These are phyloP conservation scores for Alosa alosa DNA, from an alignment of 2,113 vertebrate genomes.

Conservation along the genomic window DNA sequence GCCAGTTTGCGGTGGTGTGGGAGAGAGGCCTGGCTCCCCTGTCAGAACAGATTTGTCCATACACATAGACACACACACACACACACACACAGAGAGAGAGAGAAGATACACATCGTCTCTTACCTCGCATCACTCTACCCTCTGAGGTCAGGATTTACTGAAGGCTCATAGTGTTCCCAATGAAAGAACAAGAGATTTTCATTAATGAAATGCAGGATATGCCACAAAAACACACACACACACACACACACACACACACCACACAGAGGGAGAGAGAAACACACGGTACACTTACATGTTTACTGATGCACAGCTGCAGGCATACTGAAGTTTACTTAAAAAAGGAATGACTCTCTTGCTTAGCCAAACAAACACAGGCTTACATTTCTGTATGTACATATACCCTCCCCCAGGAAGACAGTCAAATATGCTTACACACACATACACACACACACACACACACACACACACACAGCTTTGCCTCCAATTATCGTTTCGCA, in stretches of 20 bases:
- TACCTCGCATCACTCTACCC: background rate
- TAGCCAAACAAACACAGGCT: background rate
- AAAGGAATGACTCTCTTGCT: background rate
- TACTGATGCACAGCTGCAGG: background rate
- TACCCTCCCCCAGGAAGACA: background rate
- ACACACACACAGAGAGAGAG: background rate
- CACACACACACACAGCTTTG: background rate
- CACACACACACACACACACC: background rate
- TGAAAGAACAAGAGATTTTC: background rate
- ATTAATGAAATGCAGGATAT: background rate
- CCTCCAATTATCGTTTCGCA: background rate
- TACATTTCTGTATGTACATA: conserved; percentile 7
- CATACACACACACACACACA: background rate
- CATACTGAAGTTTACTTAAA: conserved; percentile 5
- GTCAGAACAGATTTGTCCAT: conserved; percentile 13
- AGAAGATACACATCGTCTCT: background rate
- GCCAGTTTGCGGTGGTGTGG: background rate
- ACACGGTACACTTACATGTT: background rate
- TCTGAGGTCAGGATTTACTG: background rate
- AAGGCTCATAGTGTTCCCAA: background rate
- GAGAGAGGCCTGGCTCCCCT: background rate
- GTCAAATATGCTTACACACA: background rate
- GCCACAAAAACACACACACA: background rate
- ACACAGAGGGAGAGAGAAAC: background rate
- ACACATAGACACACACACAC: background rate